Conservation (phyloP, 2,113 vertebrate genomes). For the Zingel zingel region DNA sequence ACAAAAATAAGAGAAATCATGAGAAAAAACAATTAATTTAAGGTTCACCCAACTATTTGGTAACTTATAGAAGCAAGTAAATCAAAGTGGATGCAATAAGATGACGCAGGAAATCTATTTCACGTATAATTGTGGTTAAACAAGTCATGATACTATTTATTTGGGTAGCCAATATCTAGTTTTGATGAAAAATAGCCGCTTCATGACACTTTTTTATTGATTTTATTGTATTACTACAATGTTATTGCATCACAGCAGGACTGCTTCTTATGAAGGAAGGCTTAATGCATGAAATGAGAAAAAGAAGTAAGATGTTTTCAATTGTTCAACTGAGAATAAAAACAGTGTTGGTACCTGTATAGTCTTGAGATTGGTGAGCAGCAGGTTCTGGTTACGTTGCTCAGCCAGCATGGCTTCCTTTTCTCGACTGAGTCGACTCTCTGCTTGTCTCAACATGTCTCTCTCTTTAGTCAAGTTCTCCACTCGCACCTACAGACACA, state of each 20-base stretch:
- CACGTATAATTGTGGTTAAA: neutral
- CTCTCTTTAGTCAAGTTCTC: conserved; percentile 95
- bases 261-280: too few relatives aligned
- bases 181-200: neutral
- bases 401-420: conserved; percentile 91
- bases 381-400: conserved; percentile 93
- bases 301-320: too few relatives aligned
- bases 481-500: conserved; percentile 85
- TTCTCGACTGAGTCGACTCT: conserved; percentile 90
- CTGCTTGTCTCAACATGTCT: conserved; percentile 93
- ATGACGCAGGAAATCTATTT: neutral
- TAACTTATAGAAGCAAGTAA: neutral
- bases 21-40: neutral
- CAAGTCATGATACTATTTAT: neutral
- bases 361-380: conserved; percentile 93
- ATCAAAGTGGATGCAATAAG: neutral
- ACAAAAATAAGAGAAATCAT: neutral
- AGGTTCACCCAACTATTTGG: neutral
- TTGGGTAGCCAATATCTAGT: neutral
- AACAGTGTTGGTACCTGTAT: conserved; percentile 88
- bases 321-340: neutral
- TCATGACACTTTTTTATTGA: neutral
- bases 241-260: too few relatives aligned
- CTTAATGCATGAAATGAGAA: too few relatives aligned
- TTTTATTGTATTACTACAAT: too few relatives aligned